Evolutionary conservation across 2,113 vertebrate genomes (phyloP).

Genomic region (Ctenodactylus gundi): DNA sequence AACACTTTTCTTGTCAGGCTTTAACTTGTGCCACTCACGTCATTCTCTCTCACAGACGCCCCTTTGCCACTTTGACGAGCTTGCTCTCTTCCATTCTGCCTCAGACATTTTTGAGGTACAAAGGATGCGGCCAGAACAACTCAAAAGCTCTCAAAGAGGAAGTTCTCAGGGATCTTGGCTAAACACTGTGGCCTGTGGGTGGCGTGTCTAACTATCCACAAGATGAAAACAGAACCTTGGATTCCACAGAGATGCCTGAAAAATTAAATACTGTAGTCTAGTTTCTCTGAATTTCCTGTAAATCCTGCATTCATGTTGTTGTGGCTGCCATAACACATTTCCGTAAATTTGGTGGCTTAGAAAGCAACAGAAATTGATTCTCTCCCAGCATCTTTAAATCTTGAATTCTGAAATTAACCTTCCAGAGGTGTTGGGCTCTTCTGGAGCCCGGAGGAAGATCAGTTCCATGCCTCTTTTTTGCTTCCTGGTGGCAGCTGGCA

Average conservation of each 20-base stretch:
- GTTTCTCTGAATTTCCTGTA: background rate
- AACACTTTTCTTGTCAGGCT: background rate
- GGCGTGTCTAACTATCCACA: background rate
- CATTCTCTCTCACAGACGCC: background rate
- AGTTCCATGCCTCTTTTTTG: background rate
- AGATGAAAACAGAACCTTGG: background rate
- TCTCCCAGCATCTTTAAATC: background rate
- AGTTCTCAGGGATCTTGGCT: background rate
- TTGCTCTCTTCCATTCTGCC: background rate
- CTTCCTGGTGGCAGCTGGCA: background rate
- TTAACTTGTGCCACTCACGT: background rate
- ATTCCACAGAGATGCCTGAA: background rate
- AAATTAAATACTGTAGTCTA: background rate
- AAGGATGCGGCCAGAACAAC: background rate
- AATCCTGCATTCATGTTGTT: background rate
- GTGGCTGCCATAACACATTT: background rate
- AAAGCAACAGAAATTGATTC: background rate
- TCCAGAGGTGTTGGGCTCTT: background rate
- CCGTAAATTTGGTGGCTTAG: background rate
- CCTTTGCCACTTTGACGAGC: background rate
- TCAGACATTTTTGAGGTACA: background rate
- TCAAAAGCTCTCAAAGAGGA: conserved; percentile 17
- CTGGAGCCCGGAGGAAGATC: background rate
- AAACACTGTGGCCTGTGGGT: background rate
- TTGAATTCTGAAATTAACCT: background rate